phyloP scores from a whole-genome alignment of 2,888 invertebrate species.

The Xestia c-nigrum region DNA sequence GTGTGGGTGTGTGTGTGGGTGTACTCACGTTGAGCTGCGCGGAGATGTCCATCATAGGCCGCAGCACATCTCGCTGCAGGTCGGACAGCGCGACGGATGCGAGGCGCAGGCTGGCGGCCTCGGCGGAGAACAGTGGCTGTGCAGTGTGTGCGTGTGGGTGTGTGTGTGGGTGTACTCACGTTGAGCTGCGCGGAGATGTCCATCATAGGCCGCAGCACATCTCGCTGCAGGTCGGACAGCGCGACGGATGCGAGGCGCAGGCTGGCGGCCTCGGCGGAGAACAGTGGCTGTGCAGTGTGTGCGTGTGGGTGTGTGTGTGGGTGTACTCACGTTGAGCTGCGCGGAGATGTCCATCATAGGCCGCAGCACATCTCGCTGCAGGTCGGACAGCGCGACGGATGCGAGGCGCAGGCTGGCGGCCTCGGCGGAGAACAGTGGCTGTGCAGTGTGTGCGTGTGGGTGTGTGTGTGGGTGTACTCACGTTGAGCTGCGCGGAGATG shows the following conservation, averaged over 20 bases:
- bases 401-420: slow-evolving; percentile 84
- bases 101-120: slow-evolving; percentile 80
- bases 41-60: slow-evolving; percentile 91
- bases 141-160: background rate
- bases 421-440: slow-evolving; percentile 77
- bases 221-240: slow-evolving; percentile 91
- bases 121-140: slow-evolving; percentile 76
- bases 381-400: slow-evolving; percentile 89
- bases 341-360: slow-evolving; percentile 91
- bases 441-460: slow-evolving; percentile 24
- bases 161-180: slow-evolving; percentile 74
- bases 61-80: slow-evolving; percentile 91
- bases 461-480: slow-evolving; percentile 69
- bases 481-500: slow-evolving; percentile 90
- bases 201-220: slow-evolving; percentile 92
- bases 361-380: slow-evolving; percentile 91
- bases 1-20: slow-evolving; percentile 3
- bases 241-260: slow-evolving; percentile 88
- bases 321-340: slow-evolving; percentile 86
- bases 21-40: slow-evolving; percentile 87
- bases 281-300: slow-evolving; percentile 68
- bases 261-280: slow-evolving; percentile 77
- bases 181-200: slow-evolving; percentile 89
- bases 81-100: slow-evolving; percentile 90
- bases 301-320: background rate